These are phyloP conservation scores for Todiramphus saurophagus DNA, from an alignment of 2,113 vertebrate genomes.

Conservation along the genomic window DNA sequence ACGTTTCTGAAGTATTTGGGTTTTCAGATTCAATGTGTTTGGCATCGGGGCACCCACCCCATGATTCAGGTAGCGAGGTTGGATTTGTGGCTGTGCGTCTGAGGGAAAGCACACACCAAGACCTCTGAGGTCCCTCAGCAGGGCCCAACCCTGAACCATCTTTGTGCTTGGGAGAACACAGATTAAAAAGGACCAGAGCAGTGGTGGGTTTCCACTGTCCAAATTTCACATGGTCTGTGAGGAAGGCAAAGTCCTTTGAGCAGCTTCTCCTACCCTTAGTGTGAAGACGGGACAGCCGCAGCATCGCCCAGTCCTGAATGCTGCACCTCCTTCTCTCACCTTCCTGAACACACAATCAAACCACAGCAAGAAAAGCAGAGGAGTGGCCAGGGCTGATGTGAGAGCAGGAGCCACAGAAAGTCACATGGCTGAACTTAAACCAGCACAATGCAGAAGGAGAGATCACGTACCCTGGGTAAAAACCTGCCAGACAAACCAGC, in stretches of 20 bases:
- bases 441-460: background rate
- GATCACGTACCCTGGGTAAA: background rate
- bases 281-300: background rate
- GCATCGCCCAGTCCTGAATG: rapidly evolving
- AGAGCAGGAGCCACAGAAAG: background rate
- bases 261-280: background rate
- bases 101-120: background rate
- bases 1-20: background rate
- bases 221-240: rapidly evolving
- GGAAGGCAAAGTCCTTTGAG: background rate
- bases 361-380: rapidly evolving
- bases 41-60: background rate
- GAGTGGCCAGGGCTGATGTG: rapidly evolving
- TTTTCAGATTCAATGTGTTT: background rate
- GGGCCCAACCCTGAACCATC: background rate
- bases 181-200: background rate
- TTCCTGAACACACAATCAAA: background rate
- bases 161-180: background rate
- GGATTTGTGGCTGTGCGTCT: background rate
- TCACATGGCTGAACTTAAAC: background rate
- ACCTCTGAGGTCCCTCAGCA: background rate
- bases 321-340: background rate
- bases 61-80: background rate
- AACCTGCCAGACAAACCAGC: rapidly evolving
- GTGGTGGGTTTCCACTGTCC: background rate